Conservation (phyloP, 2,888 invertebrate species). For the Venustoraphidia nigricollis region DNA sequence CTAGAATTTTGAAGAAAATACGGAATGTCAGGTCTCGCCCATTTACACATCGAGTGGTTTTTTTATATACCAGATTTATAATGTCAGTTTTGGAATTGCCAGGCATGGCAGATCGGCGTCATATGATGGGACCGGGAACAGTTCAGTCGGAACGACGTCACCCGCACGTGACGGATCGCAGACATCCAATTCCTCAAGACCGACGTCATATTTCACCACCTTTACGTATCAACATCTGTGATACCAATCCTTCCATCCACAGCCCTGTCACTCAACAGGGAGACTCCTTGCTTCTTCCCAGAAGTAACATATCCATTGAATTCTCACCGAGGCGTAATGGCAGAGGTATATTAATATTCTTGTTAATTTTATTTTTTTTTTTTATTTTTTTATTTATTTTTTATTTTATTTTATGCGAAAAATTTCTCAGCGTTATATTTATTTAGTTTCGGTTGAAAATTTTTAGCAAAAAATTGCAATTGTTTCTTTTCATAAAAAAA, state of each 20-base stretch:
- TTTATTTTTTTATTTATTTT: too few relatives aligned
- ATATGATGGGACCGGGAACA: not conserved
- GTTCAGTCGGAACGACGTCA: constrained; percentile 3
- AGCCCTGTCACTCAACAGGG: constrained; percentile 16
- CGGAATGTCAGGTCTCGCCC: too few relatives aligned
- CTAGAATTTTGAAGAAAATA: too few relatives aligned
- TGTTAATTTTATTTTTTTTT: too few relatives aligned
- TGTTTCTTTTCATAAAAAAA: not conserved
- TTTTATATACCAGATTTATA: not conserved
- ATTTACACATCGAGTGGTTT: too few relatives aligned
- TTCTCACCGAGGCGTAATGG: constrained; percentile 25
- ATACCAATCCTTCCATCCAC: constrained; percentile 20
- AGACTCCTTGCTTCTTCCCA: constrained; percentile 21
- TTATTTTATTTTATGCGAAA: too few relatives aligned
- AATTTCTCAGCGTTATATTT: too few relatives aligned
- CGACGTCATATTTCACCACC: constrained; percentile 32
- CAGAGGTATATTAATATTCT: constrained; percentile 15
- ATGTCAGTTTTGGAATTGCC: not conserved
- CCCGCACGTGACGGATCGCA: not conserved
- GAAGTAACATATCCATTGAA: constrained; percentile 19
- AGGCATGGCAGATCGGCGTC: constrained; percentile 8
- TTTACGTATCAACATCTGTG: constrained; percentile 37
- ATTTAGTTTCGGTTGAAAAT: too few relatives aligned
- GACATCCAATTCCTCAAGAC: not conserved
- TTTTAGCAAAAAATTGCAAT: too few relatives aligned